Percentiles rank a stretch among this genome's conserved stretches.
Evolutionary conservation across 2,797 vertebrate species (phyloP).

Genomic region (Catamblyrhynchus diadema): DNA sequence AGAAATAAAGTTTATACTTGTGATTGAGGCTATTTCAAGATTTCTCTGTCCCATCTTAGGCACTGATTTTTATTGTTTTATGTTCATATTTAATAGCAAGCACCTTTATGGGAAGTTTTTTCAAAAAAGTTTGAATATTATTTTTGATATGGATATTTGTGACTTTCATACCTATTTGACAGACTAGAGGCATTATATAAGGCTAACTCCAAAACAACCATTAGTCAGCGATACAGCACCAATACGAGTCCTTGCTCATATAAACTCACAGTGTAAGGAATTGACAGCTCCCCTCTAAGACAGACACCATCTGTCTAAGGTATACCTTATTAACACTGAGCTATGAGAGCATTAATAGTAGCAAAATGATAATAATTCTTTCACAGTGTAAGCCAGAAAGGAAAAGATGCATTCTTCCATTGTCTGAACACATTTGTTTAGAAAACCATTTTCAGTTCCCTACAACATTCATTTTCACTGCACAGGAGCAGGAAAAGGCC

Average conservation of each 20-base stretch:
- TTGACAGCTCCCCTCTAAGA: neutral
- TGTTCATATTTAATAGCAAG: neutral
- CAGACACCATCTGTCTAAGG: neutral
- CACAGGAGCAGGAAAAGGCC: conserved; percentile 37
- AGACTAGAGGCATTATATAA: neutral
- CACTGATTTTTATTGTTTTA: neutral
- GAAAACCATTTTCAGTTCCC: conserved; percentile 31
- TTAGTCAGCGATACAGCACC: neutral
- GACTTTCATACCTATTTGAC: neutral
- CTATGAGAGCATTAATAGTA: neutral
- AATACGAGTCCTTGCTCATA: accelerated
- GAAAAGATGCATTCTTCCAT: neutral
- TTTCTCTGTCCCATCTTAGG: neutral
- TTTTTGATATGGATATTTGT: neutral
- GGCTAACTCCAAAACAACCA: neutral
- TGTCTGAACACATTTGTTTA: conserved; percentile 15
- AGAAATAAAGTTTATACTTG: neutral
- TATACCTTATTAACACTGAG: neutral
- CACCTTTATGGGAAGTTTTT: neutral
- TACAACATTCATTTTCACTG: conserved; percentile 47
- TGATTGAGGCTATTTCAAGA: neutral
- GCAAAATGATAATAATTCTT: neutral
- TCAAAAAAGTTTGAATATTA: neutral
- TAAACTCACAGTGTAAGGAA: neutral
- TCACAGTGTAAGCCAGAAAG: neutral